Percentiles rank a stretch among this genome's conserved stretches.
Conservation (phyloP, 2,797 vertebrate species). For the Hyperoplus lanceolatus region DNA sequence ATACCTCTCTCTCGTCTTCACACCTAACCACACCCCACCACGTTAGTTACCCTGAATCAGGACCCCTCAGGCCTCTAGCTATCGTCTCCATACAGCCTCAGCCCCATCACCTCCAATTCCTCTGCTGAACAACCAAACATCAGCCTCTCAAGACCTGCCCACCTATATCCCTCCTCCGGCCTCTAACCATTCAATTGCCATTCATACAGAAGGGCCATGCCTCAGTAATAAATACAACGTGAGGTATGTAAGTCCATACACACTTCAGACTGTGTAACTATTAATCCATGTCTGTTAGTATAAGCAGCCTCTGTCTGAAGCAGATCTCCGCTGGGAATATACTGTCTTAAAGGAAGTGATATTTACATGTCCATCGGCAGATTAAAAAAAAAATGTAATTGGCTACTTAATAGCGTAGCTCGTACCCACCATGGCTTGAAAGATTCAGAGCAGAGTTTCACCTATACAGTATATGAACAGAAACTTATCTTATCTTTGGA, state of each 20-base stretch:
- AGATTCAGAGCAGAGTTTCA: neutral
- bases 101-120: conserved; percentile 38
- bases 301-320: neutral
- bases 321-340: neutral
- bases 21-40: conserved; percentile 67
- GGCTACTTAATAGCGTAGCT: neutral
- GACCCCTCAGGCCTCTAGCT: conserved; percentile 58
- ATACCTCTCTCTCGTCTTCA: conserved; percentile 55
- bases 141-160: conserved; percentile 27
- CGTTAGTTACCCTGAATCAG: conserved; percentile 60
- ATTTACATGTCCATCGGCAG: neutral
- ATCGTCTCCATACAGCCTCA: conserved; percentile 47
- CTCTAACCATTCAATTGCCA: neutral
- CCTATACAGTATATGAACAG: neutral
- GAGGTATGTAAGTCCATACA: no score
- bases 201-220: neutral
- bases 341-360: neutral
- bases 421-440: neutral
- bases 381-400: neutral
- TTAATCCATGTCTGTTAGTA: neutral
- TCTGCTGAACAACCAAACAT: conserved; percentile 39
- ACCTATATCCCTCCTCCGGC: conserved; percentile 21
- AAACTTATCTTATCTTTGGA: neutral
- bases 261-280: no score
- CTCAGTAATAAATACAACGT: no score